Percentiles rank a stretch among this genome's conserved stretches.
Conservation (phyloP, 1,140 invertebrate genomes). For the Tachypleus tridentatus region DNA sequence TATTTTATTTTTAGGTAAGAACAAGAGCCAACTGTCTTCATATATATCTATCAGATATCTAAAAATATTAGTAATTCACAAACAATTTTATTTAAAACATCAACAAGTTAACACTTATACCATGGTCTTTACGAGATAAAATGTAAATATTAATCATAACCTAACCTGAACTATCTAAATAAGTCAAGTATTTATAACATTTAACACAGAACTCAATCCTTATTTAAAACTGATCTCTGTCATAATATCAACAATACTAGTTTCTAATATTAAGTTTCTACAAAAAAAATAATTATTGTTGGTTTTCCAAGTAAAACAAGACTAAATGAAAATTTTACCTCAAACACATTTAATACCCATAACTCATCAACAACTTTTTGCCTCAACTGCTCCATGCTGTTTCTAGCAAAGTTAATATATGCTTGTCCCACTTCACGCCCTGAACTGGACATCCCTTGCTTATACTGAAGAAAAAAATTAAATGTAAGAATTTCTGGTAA, state of each 20-base stretch:
- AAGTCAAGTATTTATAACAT: too few species aligned
- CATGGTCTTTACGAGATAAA: too few species aligned
- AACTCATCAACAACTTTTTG: constrained; percentile 95
- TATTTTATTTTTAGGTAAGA: too few species aligned
- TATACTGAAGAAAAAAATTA: constrained; percentile 21
- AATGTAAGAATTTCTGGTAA: constrained; percentile 3
- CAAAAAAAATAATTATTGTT: not conserved
- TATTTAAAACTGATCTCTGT: not conserved
- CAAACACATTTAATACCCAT: constrained; percentile 94
- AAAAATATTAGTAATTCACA: too few species aligned
- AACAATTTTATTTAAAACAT: too few species aligned
- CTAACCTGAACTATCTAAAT: too few species aligned
- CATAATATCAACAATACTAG: not conserved
- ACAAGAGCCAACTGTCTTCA: too few species aligned
- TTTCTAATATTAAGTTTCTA: not conserved
- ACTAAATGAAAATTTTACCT: constrained; percentile 43
- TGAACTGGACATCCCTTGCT: constrained; percentile 60
- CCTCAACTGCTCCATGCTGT: constrained; percentile 93
- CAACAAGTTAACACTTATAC: too few species aligned
- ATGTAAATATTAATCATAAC: too few species aligned
- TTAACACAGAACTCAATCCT: not conserved
- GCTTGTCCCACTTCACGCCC: constrained; percentile 90
- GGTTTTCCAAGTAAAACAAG: not conserved
- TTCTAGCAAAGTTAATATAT: constrained; percentile 94
- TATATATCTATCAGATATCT: too few species aligned